phyloP scores from a whole-genome alignment of 2,113 vertebrate species.

The Paedocypris sp. region DNA sequence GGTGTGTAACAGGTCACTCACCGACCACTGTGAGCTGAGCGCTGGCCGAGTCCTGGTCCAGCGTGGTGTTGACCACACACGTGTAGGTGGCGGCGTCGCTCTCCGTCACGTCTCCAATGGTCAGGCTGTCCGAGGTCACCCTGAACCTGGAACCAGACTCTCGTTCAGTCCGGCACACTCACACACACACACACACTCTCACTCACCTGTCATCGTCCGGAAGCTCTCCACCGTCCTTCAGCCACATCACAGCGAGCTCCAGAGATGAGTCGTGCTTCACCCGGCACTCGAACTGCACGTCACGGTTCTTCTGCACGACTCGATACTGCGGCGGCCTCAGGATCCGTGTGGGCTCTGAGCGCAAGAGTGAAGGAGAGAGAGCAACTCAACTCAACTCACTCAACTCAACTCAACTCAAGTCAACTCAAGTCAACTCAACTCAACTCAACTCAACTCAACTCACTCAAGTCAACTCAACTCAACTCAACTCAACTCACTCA shows the following conservation, averaged over 20 bases:
- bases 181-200: background rate
- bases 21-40: constrained; percentile 86
- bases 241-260: constrained; percentile 69
- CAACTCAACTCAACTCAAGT: too few relatives aligned
- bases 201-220: constrained; percentile 76
- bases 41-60: constrained; percentile 85
- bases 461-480: too few relatives aligned
- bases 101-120: constrained; percentile 73
- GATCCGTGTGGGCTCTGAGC: constrained; percentile 84
- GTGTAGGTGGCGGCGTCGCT: constrained; percentile 79
- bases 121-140: constrained; percentile 72
- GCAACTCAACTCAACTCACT: background rate
- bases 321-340: constrained; percentile 80
- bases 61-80: constrained; percentile 82
- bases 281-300: constrained; percentile 81
- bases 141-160: constrained; percentile 62
- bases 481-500: too few relatives aligned
- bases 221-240: constrained; percentile 75
- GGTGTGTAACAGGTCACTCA: constrained; percentile 53
- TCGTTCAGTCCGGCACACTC: too few relatives aligned
- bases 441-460: too few relatives aligned
- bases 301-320: constrained; percentile 69
- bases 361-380: background rate
- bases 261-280: constrained; percentile 83
- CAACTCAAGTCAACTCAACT: too few relatives aligned